Evolutionary conservation across 1,140 invertebrate genomes (phyloP).

Genomic region (Musca domestica): DNA sequence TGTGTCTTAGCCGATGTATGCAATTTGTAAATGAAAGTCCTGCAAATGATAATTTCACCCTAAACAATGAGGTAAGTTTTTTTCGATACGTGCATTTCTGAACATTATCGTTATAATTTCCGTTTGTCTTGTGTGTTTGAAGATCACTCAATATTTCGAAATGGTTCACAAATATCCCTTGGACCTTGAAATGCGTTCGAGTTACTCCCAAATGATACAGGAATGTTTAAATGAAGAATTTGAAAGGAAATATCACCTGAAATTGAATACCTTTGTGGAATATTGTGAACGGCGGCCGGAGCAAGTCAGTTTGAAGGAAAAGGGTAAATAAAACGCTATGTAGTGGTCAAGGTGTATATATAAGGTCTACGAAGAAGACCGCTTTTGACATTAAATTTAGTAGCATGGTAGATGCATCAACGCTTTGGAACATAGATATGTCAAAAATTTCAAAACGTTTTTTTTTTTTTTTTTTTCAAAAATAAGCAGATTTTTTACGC

Average conservation of each 20-base stretch:
- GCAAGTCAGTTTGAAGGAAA: slow-evolving; percentile 24
- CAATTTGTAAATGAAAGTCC: slow-evolving; percentile 22
- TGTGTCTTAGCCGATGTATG: slow-evolving; percentile 53
- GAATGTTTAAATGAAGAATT: slow-evolving; percentile 44
- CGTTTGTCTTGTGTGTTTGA: neutral
- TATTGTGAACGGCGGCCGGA: slow-evolving; percentile 41
- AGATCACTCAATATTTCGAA: slow-evolving; percentile 35
- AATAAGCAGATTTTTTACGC: too few relatives aligned
- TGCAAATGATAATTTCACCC: slow-evolving; percentile 24
- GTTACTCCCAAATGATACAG: slow-evolving; percentile 36
- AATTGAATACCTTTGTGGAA: slow-evolving; percentile 37
- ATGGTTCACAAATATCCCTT: slow-evolving; percentile 31
- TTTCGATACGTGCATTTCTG: too few relatives aligned
- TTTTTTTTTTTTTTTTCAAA: too few relatives aligned
- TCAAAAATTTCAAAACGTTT: too few relatives aligned
- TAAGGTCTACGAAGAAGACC: too few relatives aligned
- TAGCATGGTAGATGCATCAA: too few relatives aligned
- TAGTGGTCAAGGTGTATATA: too few relatives aligned
- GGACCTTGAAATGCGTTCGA: slow-evolving; percentile 27
- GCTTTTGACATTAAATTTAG: too few relatives aligned
- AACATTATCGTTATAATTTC: neutral
- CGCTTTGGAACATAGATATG: too few relatives aligned
- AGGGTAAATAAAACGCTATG: too few relatives aligned
- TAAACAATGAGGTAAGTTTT: slow-evolving; percentile 32
- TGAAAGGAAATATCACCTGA: slow-evolving; percentile 30